Evolutionary conservation across 2,113 vertebrate genomes (phyloP), one percentile per base, ranked within the genome.

Genomic region (Trachemys scripta): DNA sequence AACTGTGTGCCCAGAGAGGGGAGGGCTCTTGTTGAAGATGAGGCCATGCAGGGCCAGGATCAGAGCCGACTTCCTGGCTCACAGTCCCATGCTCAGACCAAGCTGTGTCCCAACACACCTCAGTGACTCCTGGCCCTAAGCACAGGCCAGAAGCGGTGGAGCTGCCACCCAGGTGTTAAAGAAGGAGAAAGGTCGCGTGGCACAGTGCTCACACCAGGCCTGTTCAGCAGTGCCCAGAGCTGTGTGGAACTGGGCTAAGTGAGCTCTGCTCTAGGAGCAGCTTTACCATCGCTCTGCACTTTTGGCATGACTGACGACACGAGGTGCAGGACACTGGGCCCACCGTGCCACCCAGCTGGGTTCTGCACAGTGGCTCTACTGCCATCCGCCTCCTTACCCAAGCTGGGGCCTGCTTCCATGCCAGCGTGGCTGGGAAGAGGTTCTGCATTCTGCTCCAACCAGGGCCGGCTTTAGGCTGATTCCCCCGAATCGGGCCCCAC

Each of bases 261-360:
- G 1, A 5, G 10, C 80, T 29, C 87, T 85, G 10, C 29, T 10
- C 2, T 50, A 50, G 49, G 50, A 50, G 4, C 50, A 50, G 50
- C 14, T 50, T 50, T 50, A 50, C 50, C 50, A 50, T 50, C 50
- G 50, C 50, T 14, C 50, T 5, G 13, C 13, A 50, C 50, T 42
- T 42, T 42, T 13, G 20, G 22, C 62, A 11, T 10, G 20, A 17
- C 65, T 3, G 27, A 42, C 0, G 1, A 57, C 22, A 57, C 7
- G 24, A 25, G 56, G 25, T 57, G 25, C 25, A 27, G 56, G 56
- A 27, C 25, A 11, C 56, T 57, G 25, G 56, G 56, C 25, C 56
- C 56, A 57, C 56, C 10, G 1, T 57, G 25, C 56, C 29, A 24
- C 24, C 54, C 54, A 56, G 17, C 19, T 25, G 13, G 50, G 50